Evolutionary conservation across 2,113 vertebrate genomes (phyloP).

Genomic region (Anser cygnoides): DNA sequence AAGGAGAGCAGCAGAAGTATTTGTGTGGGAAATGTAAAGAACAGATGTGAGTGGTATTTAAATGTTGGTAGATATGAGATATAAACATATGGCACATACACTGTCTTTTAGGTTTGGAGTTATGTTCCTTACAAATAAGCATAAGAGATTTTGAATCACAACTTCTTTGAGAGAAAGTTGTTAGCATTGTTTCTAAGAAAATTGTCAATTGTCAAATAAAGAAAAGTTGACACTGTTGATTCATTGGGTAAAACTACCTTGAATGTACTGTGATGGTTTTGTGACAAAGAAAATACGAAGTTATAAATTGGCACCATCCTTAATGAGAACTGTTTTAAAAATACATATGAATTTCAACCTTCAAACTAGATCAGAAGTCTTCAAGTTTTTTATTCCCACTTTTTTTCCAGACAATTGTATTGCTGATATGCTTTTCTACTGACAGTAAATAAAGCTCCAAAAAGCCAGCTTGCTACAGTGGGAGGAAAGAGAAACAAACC

Average conservation of each 20-base stretch:
- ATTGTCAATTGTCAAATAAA: background rate
- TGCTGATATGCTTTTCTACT: background rate
- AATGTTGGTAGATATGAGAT: background rate
- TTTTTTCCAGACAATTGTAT: background rate
- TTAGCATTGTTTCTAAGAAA: background rate
- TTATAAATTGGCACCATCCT: background rate
- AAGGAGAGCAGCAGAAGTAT: background rate
- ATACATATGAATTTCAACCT: background rate
- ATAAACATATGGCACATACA: background rate
- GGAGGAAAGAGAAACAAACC: background rate
- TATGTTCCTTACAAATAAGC: background rate
- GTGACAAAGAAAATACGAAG: background rate
- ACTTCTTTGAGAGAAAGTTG: background rate
- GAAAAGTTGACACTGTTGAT: background rate
- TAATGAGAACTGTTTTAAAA: background rate
- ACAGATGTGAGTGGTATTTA: fast-evolving
- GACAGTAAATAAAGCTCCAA: background rate
- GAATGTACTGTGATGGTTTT: background rate
- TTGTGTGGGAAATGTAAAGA: background rate
- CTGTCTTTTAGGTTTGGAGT: background rate
- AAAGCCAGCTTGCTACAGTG: background rate
- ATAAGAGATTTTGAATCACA: background rate
- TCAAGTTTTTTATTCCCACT: background rate
- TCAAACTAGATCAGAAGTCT: background rate
- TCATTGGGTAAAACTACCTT: background rate